A percentile compares a stretch with the other conserved stretches of the same genome.
Evolutionary conservation across 2,113 vertebrate species (phyloP).

Genomic region (Larimichthys polyactis): DNA sequence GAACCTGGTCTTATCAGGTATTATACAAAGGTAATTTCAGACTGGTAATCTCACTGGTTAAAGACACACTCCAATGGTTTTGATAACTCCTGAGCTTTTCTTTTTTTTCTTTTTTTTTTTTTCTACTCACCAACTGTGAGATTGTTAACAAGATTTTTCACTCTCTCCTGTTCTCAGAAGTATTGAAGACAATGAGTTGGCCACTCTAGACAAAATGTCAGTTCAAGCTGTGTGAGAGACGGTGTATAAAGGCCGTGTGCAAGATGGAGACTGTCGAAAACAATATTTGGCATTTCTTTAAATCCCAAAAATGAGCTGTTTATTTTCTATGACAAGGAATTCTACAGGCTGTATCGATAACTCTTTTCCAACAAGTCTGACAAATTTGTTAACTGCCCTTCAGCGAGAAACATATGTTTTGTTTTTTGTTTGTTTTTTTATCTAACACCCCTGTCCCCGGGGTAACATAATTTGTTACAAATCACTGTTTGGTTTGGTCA

Average conservation of each 20-base stretch:
- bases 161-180: constrained; percentile 42
- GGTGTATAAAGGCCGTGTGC: not conserved
- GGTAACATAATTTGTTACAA: too few relatives aligned
- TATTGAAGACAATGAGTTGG: constrained; percentile 25
- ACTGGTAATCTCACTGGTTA: constrained; percentile 44
- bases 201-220: constrained; percentile 26
- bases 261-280: not conserved
- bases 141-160: constrained; percentile 58
- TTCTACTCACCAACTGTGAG: constrained; percentile 37
- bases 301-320: not conserved
- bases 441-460: too few relatives aligned
- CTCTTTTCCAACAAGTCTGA: not conserved
- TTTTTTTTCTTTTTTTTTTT: constrained; percentile 28
- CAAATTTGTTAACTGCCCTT: not conserved
- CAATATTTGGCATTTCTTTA: not conserved
- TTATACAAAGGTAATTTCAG: constrained; percentile 60
- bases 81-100: constrained; percentile 49
- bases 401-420: not conserved
- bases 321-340: not conserved
- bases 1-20: constrained; percentile 52
- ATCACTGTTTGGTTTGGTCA: not conserved
- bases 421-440: not conserved
- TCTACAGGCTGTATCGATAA: not conserved
- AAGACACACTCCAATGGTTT: constrained; percentile 66
- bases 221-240: not conserved